Conservation (phyloP, 2,888 invertebrate species). For the Sinelater perroti region DNA sequence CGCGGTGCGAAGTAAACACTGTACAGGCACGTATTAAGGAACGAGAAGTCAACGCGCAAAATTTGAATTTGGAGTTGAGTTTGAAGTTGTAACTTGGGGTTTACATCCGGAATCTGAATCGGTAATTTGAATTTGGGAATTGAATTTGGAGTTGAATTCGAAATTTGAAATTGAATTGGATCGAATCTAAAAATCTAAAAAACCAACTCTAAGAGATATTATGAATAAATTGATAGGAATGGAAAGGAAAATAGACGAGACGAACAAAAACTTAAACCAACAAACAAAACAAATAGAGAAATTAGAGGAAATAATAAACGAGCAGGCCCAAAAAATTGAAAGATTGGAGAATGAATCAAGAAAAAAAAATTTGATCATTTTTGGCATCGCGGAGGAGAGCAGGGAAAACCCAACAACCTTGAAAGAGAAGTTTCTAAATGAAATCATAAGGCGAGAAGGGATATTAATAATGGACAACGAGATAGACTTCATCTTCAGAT, state of each 20-base stretch:
- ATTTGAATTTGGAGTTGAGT: too few species aligned
- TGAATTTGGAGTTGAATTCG: too few species aligned
- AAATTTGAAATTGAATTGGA: too few species aligned
- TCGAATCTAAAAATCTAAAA: too few species aligned
- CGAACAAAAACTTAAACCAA: not conserved
- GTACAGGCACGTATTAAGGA: too few species aligned
- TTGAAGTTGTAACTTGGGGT: too few species aligned
- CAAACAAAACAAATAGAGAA: slow-evolving; percentile 3
- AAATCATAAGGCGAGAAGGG: not conserved
- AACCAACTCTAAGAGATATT: slow-evolving; percentile 5
- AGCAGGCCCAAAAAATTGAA: not conserved
- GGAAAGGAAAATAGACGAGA: slow-evolving; percentile 4
- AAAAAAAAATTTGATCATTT: slow-evolving; percentile 16
- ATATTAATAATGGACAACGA: not conserved
- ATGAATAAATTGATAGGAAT: slow-evolving; percentile 3
- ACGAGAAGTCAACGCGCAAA: too few species aligned
- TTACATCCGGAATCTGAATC: too few species aligned
- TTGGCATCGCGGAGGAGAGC: not conserved
- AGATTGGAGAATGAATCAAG: slow-evolving; percentile 5
- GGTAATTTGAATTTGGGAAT: too few species aligned
- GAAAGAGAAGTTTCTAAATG: slow-evolving; percentile 5
- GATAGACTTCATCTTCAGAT: slow-evolving; percentile 7
- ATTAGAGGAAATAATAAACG: slow-evolving; percentile 1
- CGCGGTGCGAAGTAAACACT: too few species aligned
- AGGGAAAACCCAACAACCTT: not conserved